Percentiles rank a stretch among this genome's conserved stretches.
Evolutionary conservation across 2,888 invertebrate genomes (phyloP).

Genomic region (Galerucella pusilla): DNA sequence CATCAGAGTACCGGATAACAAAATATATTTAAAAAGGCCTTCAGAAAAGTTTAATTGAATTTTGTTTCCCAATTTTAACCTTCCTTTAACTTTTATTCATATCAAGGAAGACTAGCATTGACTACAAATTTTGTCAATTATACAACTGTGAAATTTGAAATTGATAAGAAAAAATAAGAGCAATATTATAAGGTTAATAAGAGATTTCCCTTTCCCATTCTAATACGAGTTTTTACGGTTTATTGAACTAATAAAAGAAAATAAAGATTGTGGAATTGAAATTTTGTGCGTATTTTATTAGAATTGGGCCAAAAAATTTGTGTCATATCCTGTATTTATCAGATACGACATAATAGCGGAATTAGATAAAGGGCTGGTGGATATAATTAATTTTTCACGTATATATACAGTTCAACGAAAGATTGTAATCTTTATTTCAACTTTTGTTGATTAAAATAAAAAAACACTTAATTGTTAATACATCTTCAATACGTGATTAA

Average conservation of each 20-base stretch:
- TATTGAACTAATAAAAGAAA: not conserved
- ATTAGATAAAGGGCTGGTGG: not conserved
- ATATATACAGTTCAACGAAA: not conserved
- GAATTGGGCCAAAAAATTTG: not conserved
- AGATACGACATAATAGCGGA: not conserved
- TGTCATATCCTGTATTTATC: conserved; percentile 9
- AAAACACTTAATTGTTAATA: no score
- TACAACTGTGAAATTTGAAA: not conserved
- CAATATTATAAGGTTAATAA: not conserved
- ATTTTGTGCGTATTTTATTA: not conserved
- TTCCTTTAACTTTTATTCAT: not conserved
- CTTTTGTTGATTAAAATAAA: no score
- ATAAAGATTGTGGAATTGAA: not conserved
- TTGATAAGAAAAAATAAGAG: not conserved
- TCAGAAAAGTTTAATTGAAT: not conserved
- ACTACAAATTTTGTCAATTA: no score
- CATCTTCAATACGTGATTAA: no score
- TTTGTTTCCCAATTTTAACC: not conserved
- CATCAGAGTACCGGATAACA: conserved; percentile 8
- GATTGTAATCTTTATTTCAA: no score
- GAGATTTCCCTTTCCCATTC: not conserved
- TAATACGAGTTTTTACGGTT: not conserved
- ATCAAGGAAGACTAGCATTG: no score
- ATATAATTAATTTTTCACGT: not conserved
- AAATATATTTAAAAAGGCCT: not conserved